Conservation (phyloP, 2,888 invertebrate species). For the Hydraecia micacea region DNA sequence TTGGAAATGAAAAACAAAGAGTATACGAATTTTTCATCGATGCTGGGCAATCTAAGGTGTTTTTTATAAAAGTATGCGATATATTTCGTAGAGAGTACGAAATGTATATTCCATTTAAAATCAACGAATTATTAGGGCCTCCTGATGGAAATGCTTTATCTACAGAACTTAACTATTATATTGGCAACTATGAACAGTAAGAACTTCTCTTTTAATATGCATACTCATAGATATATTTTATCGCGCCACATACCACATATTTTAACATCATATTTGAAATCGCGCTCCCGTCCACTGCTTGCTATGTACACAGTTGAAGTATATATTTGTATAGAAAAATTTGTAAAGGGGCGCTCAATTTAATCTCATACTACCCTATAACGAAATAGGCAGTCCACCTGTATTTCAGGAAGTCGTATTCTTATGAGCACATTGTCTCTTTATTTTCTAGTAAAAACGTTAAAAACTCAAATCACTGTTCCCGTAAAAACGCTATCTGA, state of each 20-base stretch:
- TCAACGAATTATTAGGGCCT: slow-evolving; percentile 91
- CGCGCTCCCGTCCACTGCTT: not conserved
- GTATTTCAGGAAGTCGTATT: not conserved
- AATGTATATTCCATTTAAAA: slow-evolving; percentile 90
- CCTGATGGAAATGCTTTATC: slow-evolving; percentile 77
- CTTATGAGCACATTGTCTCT: not conserved
- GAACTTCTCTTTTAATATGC: slow-evolving; percentile 9
- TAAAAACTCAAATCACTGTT: not conserved
- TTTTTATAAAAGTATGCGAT: slow-evolving; percentile 83
- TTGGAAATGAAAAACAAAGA: slow-evolving; percentile 82
- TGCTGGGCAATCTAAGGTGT: slow-evolving; percentile 80
- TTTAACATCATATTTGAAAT: slow-evolving; percentile 1
- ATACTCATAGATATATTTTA: not conserved
- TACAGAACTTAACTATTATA: slow-evolving; percentile 81
- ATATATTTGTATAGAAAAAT: not conserved
- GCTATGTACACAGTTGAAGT: not conserved
- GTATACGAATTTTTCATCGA: slow-evolving; percentile 78
- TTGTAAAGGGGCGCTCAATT: not conserved
- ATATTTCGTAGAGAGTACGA: slow-evolving; percentile 87
- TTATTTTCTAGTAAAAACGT: not conserved
- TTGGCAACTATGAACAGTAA: slow-evolving; percentile 80
- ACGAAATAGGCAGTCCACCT: not conserved
- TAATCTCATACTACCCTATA: not conserved
- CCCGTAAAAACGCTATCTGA: not conserved
- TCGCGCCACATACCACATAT: not conserved